phyloP scores from a whole-genome alignment of 2,888 invertebrate genomes.

The Keiferia lycopersicella region DNA sequence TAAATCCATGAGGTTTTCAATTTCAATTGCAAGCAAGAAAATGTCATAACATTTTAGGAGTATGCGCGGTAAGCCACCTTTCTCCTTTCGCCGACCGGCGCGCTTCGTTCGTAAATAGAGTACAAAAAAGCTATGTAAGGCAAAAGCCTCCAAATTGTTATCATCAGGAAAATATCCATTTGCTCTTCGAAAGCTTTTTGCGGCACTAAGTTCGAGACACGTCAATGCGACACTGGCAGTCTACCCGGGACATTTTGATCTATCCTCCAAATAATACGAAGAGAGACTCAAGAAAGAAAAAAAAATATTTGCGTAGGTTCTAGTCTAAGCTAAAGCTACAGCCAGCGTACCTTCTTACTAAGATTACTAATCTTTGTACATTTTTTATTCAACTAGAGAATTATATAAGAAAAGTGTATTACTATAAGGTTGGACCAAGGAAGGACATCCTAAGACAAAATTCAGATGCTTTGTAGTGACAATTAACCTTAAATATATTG shows the following conservation, averaged over 20 bases:
- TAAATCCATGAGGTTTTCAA: too few species aligned
- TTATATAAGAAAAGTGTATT: too few species aligned
- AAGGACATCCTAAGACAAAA: too few species aligned
- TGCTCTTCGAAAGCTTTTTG: slow-evolving; percentile 37
- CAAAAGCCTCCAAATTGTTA: background rate
- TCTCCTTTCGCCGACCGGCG: too few species aligned
- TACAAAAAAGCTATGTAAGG: background rate
- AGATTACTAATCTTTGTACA: too few species aligned
- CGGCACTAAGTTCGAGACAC: slow-evolving; percentile 48
- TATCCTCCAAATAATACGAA: slow-evolving; percentile 49
- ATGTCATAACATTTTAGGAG: background rate
- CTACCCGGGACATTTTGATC: slow-evolving; percentile 37
- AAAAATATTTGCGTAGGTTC: background rate
- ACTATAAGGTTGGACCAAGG: too few species aligned
- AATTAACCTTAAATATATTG: too few species aligned
- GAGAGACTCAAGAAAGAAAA: slow-evolving; percentile 37
- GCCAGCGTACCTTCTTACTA: background rate
- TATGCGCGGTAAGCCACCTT: too few species aligned
- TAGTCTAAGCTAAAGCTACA: background rate
- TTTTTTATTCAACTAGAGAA: too few species aligned
- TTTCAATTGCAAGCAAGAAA: too few species aligned
- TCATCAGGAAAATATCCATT: background rate
- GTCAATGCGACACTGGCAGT: slow-evolving; percentile 37
- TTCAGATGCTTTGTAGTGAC: too few species aligned
- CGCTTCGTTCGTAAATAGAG: background rate